Base-by-base conservation (phyloP, 2,888 invertebrate genomes). In the Cabera pusaria region DNA sequence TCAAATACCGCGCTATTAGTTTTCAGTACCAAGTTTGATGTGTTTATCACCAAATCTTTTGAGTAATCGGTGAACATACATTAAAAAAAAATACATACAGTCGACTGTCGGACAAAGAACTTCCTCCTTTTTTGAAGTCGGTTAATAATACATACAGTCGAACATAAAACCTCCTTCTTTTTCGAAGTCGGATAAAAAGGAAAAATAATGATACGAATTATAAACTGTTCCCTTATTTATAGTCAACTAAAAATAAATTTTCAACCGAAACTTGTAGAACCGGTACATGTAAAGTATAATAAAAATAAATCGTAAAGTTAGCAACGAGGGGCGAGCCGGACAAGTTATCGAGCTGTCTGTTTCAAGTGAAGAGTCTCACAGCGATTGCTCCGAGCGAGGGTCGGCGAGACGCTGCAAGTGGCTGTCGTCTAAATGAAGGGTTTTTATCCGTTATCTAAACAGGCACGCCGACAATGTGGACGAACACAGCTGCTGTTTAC, bases 381-480 rank as follows among this genome's bases (percentile, higher is more conserved):
- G 67, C 57, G 55, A 73, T 63, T 55, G 66, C 67, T 56, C 64
- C 68, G 59, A 62, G 47, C 57, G 55, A 44, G 60, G 60, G 58
- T 65, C 57, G 54, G 54, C 57, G 50, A 35, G 47, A 63, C 60
- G 54, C 45, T 41, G 38, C 54, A 52, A 56, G 54, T 45, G 41
- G 41, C 52, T 46, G 54, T 48, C 51, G 33, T 23, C 45, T 52
- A 55, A 64, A 59, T 50, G 54, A 61, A 49, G 44, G 43, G 46
- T 56, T 56, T 60, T 59, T 44, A 50, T 59, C 56, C 42, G 47
- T 51, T 48, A 46, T 49, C 32, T 42, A 57, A 56, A 52, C 41
- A 35, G 34, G 14, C 26, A 32, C 27, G 38, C 11, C 24, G 35
- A 25, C 33, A 47, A 44, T 46, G 46, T 46, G 49, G 24, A 29